Percentiles rank a stretch among this genome's conserved stretches.
Evolutionary conservation across 2,888 invertebrate species (phyloP).

Genomic region (Panzeria rudis): DNA sequence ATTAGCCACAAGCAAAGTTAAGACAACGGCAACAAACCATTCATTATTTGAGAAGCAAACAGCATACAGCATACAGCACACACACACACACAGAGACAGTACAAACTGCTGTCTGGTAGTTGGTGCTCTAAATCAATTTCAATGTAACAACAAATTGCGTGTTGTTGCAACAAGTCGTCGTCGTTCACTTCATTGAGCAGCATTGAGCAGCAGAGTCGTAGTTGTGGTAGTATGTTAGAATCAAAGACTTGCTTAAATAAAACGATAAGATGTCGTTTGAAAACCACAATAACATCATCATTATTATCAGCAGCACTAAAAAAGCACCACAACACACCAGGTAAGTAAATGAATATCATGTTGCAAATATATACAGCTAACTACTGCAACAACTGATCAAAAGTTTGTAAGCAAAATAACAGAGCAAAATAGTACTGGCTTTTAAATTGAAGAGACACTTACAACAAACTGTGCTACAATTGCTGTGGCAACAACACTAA

Average conservation of each 20-base stretch:
- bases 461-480: constrained; percentile 48
- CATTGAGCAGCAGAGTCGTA: constrained; percentile 3
- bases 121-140: constrained; percentile 71
- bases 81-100: neutral
- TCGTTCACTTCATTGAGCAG: constrained; percentile 22
- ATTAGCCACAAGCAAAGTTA: constrained; percentile 73
- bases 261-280: constrained; percentile 68
- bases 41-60: constrained; percentile 46
- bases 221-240: constrained; percentile 45
- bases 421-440: constrained; percentile 10
- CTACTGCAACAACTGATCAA: constrained; percentile 18
- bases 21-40: constrained; percentile 70
- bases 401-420: constrained; percentile 9
- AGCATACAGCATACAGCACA: neutral
- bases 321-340: constrained; percentile 27
- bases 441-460: constrained; percentile 60
- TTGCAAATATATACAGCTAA: constrained; percentile 37
- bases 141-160: constrained; percentile 71
- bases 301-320: constrained; percentile 13
- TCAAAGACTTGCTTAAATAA: constrained; percentile 7
- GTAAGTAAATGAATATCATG: constrained; percentile 69
- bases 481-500: constrained; percentile 33
- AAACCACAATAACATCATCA: constrained; percentile 57
- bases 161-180: constrained; percentile 58
- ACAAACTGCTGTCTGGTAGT: constrained; percentile 19